Conservation (phyloP, 2,797 vertebrate species). For the Microctenopoma lineatum region DNA sequence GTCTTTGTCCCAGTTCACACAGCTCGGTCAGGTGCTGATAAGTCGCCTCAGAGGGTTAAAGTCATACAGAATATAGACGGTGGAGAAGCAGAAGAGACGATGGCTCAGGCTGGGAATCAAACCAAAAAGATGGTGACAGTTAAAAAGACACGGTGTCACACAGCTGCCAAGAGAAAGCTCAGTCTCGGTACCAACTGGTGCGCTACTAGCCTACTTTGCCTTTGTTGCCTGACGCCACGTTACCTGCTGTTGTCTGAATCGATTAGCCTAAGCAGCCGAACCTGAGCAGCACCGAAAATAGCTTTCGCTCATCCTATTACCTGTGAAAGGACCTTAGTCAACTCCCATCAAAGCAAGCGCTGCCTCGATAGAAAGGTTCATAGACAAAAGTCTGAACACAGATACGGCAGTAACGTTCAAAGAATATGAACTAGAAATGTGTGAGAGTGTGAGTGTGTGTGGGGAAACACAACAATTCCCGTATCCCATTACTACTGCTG, state of each 20-base stretch:
- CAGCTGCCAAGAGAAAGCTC: slow-evolving; percentile 14
- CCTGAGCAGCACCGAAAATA: slow-evolving; percentile 55
- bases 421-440: no score
- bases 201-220: slow-evolving; percentile 71
- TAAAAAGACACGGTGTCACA: slow-evolving; percentile 15
- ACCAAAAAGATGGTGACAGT: neutral
- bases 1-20: slow-evolving; percentile 1
- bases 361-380: neutral
- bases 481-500: no score
- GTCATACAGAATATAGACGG: slow-evolving; percentile 14
- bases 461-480: no score
- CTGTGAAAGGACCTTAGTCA: slow-evolving; percentile 12
- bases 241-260: slow-evolving; percentile 66
- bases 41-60: slow-evolving; percentile 25
- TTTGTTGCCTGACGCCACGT: slow-evolving; percentile 48
- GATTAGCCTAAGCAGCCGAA: slow-evolving; percentile 71
- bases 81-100: no score
- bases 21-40: slow-evolving; percentile 28
- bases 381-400: neutral
- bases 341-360: slow-evolving; percentile 15
- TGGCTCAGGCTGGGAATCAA: slow-evolving; percentile 16
- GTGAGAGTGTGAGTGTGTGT: no score
- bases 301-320: slow-evolving; percentile 50
- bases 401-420: neutral
- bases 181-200: slow-evolving; percentile 23